A percentile compares a stretch with the other conserved stretches of the same genome.
Conservation (phyloP, 2,888 invertebrate genomes). For the Phalangium opilio region DNA sequence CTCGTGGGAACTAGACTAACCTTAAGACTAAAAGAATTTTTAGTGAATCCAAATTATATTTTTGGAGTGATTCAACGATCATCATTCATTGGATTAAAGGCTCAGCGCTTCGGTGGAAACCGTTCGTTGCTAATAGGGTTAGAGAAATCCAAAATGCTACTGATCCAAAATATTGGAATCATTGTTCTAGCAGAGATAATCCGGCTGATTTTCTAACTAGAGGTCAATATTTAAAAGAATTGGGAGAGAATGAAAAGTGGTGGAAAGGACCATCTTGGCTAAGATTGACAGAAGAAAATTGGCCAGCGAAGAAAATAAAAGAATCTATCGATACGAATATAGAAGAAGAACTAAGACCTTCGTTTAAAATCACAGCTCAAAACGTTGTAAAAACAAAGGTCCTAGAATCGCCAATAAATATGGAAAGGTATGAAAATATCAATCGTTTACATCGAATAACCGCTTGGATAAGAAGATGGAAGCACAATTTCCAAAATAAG, state of each 20-base stretch:
- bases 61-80: slow-evolving; percentile 19
- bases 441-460: no score
- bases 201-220: slow-evolving; percentile 24
- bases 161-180: slow-evolving; percentile 16
- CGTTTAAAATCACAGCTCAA: no score
- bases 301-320: neutral
- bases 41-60: neutral
- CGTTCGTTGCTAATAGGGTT: slow-evolving; percentile 22
- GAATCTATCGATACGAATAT: no score
- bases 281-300: neutral
- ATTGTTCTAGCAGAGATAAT: slow-evolving; percentile 21
- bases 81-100: slow-evolving; percentile 19
- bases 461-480: no score
- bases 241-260: slow-evolving; percentile 16
- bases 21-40: neutral
- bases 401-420: no score
- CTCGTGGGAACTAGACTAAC: slow-evolving; percentile 3
- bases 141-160: slow-evolving; percentile 17
- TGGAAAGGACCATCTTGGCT: slow-evolving; percentile 22
- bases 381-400: no score
- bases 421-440: no score
- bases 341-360: no score
- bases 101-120: slow-evolving; percentile 13
- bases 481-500: no score
- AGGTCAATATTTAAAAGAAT: slow-evolving; percentile 14